Percentiles rank a stretch among this genome's conserved stretches.
phyloP scores from a whole-genome alignment of 2,797 vertebrate species.

The Hylomyscus alleni region DNA sequence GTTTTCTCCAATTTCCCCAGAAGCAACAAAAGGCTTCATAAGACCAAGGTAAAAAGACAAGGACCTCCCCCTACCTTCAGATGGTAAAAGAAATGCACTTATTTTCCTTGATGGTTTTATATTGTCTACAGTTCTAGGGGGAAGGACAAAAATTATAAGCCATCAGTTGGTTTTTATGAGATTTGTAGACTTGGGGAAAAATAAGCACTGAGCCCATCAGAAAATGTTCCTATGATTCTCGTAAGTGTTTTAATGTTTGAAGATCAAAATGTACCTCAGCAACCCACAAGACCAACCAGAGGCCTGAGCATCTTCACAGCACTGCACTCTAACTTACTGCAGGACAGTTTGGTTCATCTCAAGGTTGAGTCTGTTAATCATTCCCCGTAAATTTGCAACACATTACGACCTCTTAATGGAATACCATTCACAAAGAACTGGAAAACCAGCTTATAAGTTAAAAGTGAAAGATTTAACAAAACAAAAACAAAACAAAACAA shows the following conservation, averaged over 20 bases:
- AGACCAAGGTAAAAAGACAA: constrained; percentile 76
- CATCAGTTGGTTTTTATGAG: constrained; percentile 70
- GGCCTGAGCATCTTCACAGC: constrained; percentile 32
- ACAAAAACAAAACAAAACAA: constrained; percentile 88
- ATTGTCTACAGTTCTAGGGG: constrained; percentile 71
- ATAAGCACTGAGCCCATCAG: constrained; percentile 6
- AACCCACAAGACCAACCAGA: constrained; percentile 76
- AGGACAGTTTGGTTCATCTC: constrained; percentile 71
- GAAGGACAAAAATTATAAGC: constrained; percentile 59
- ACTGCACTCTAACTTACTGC: constrained; percentile 75
- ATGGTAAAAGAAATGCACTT: constrained; percentile 71
- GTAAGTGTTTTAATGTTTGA: constrained; percentile 73
- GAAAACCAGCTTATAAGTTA: constrained; percentile 89
- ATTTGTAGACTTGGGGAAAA: constrained; percentile 64
- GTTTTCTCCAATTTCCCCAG: constrained; percentile 75
- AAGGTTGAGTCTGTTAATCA: constrained; percentile 75
- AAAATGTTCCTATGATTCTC: constrained; percentile 58
- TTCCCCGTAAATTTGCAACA: constrained; percentile 77
- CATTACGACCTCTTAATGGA: constrained; percentile 88
- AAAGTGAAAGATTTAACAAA: constrained; percentile 90
- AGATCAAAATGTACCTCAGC: constrained; percentile 68
- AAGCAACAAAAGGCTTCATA: constrained; percentile 69
- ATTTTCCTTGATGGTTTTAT: constrained; percentile 73
- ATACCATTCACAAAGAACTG: constrained; percentile 90
- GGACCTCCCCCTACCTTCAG: constrained; percentile 62